Base-by-base conservation (phyloP, 2,888 invertebrate genomes). In the Koerneria pararmatus region DNA sequence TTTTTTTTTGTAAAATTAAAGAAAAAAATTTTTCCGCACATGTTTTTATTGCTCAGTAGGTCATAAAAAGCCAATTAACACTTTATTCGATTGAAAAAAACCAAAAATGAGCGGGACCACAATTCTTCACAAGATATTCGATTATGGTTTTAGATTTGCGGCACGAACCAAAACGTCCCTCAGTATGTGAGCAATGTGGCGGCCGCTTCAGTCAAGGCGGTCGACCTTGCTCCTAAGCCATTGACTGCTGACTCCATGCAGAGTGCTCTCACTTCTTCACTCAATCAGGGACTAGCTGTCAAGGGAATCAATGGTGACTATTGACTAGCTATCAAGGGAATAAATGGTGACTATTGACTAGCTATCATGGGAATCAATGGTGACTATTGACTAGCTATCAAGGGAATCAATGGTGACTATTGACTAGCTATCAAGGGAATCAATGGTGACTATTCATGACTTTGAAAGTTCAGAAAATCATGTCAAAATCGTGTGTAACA, bases 321-420 rank as follows among this genome's bases (percentile, higher is more conserved):
- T 19, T 31, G n/a, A n/a, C n/a, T n/a, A n/a, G n/a, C n/a, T n/a
- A n/a, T n/a, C n/a, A n/a, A n/a, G n/a, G n/a, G n/a, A n/a, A n/a
- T n/a, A n/a, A n/a, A n/a, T n/a, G n/a, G n/a, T n/a, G n/a, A n/a
- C n/a, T n/a, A n/a, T n/a, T n/a, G 72, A 27, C 64, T 73, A 11
- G 72, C 73, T 27, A 69, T 71, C 29, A 78, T 76, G 65, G 77
- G 77, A 69, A 72, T 78, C 63, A 78, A 78, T 56, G 77, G 77
- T 78, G n/a, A 27, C 46, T 27, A 19, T 19, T 31, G 72, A 27
- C 64, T 73, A 11, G 72, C 73, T 27, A 69, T 71, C 29, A 78
- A 78, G 65, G 77, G 77, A 69, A 72, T 78, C 63, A 78, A 78
- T 56, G 77, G 77, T 78, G n/a, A 27, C 46, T 27, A 19, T 19